Percentiles rank a stretch among this genome's conserved stretches.
Evolutionary conservation across 1,140 invertebrate genomes (phyloP).

Genomic region (Bradysia coprophila): DNA sequence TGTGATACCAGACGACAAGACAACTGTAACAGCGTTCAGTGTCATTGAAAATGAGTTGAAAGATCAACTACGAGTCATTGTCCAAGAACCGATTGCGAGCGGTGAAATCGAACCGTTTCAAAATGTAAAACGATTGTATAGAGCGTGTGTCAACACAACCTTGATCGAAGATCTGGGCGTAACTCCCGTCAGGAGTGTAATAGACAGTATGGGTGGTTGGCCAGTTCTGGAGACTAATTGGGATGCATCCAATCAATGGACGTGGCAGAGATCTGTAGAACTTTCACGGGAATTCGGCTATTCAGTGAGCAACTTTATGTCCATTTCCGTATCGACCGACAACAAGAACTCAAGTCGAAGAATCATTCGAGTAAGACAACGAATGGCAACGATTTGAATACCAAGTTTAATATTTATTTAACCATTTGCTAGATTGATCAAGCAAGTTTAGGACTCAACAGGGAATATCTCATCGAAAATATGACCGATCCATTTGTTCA

Average conservation of each 20-base stretch:
- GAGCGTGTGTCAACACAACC: slow-evolving; percentile 15
- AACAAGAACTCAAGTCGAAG: slow-evolving; percentile 22
- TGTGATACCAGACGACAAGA: background rate
- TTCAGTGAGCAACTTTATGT: slow-evolving; percentile 8
- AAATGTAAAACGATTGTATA: slow-evolving; percentile 7
- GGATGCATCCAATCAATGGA: slow-evolving; percentile 24
- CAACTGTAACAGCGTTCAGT: background rate
- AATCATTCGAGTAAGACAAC: slow-evolving; percentile 1
- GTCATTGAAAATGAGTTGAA: background rate
- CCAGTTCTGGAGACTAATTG: slow-evolving; percentile 32
- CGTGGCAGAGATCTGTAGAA: slow-evolving; percentile 15
- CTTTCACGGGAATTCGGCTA: slow-evolving; percentile 4
- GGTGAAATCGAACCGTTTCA: background rate
- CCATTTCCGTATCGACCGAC: slow-evolving; percentile 29
- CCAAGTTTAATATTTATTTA: slow-evolving; percentile 5
- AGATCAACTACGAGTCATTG: background rate
- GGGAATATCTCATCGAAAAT: slow-evolving; percentile 35
- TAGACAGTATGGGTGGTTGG: slow-evolving; percentile 37
- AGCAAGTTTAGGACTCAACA: slow-evolving; percentile 30
- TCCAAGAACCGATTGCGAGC: background rate
- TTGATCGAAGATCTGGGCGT: slow-evolving; percentile 17
- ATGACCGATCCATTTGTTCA: slow-evolving; percentile 16
- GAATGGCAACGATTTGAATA: background rate
- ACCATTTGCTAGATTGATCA: slow-evolving; percentile 32
- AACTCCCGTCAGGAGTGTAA: slow-evolving; percentile 24